These are phyloP conservation scores for Cerastis rubricosa DNA, from an alignment of 2,888 invertebrate species.

Conservation along the genomic window DNA sequence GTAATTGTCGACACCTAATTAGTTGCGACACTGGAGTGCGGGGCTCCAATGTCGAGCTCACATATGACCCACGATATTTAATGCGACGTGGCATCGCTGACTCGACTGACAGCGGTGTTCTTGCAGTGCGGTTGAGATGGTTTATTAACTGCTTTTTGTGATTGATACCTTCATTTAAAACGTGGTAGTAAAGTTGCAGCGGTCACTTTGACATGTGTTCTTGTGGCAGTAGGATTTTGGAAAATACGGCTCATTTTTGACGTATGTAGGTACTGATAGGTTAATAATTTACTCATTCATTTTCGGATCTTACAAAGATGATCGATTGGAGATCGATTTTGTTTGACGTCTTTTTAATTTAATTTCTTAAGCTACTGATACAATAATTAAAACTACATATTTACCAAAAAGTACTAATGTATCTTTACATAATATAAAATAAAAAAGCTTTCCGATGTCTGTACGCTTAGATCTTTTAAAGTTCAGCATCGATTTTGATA, in stretches of 20 bases:
- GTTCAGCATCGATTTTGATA: no score
- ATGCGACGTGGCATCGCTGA: slow-evolving; percentile 68
- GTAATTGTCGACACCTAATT: slow-evolving; percentile 89
- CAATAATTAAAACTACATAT: background rate
- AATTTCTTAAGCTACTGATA: background rate
- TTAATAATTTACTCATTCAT: background rate
- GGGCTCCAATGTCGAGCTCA: slow-evolving; percentile 82
- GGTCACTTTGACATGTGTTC: background rate
- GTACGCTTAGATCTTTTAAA: no score
- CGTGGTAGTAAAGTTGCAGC: background rate
- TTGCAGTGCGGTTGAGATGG: slow-evolving; percentile 46
- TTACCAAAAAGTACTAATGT: background rate
- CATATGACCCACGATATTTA: slow-evolving; percentile 85
- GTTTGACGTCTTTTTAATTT: background rate
- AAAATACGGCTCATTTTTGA: background rate
- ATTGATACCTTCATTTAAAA: slow-evolving; percentile 15
- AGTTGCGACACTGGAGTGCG: slow-evolving; percentile 82
- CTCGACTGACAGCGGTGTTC: slow-evolving; percentile 56
- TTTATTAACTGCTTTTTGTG: slow-evolving; percentile 55
- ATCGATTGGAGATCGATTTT: background rate
- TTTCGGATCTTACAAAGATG: background rate
- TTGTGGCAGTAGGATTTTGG: background rate
- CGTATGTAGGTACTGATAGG: background rate
- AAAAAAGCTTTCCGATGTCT: no score
- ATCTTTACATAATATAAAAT: no score